Conservation (phyloP, 1,140 invertebrate species). For the Psilanteris sp. region DNA sequence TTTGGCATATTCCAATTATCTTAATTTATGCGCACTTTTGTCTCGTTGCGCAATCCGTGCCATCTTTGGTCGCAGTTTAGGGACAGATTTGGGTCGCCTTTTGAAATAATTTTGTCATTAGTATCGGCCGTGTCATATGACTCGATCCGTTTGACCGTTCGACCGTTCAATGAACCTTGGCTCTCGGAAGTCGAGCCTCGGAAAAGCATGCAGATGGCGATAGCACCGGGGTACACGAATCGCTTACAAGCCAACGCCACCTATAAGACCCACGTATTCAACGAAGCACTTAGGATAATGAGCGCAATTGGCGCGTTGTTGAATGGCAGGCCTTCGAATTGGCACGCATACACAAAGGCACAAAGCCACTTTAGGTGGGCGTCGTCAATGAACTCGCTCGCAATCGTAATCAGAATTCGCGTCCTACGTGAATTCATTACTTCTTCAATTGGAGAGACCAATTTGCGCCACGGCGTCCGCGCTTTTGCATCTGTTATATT, state of each 20-base stretch:
- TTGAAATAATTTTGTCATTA: conserved; percentile 50
- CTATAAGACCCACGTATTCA: conserved; percentile 25
- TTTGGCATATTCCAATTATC: background rate
- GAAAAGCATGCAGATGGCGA: conserved; percentile 32
- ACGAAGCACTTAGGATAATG: conserved; percentile 59
- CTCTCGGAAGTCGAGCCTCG: conserved; percentile 10
- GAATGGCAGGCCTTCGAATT: conserved; percentile 47
- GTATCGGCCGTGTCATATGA: conserved; percentile 21
- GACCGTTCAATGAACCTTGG: conserved; percentile 60
- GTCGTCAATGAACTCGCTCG: conserved; percentile 38
- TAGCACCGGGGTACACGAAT: conserved; percentile 1
- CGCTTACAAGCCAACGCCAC: conserved; percentile 4
- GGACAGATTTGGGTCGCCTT: conserved; percentile 42
- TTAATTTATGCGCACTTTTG: conserved; percentile 2
- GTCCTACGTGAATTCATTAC: conserved; percentile 51
- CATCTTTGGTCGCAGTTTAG: conserved; percentile 13
- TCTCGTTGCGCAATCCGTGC: conserved; percentile 4
- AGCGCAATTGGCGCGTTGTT: conserved; percentile 54
- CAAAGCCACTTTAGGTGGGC: conserved; percentile 44
- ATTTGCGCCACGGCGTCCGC: conserved; percentile 14
- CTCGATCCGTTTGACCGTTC: conserved; percentile 14
- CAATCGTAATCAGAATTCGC: conserved; percentile 42
- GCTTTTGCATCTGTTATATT: conserved; percentile 17
- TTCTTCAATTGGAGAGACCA: conserved; percentile 32
- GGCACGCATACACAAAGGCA: conserved; percentile 50